These are phyloP conservation scores for Glaucopsyche alexis DNA, from an alignment of 2,888 invertebrate species.

Conservation along the genomic window DNA sequence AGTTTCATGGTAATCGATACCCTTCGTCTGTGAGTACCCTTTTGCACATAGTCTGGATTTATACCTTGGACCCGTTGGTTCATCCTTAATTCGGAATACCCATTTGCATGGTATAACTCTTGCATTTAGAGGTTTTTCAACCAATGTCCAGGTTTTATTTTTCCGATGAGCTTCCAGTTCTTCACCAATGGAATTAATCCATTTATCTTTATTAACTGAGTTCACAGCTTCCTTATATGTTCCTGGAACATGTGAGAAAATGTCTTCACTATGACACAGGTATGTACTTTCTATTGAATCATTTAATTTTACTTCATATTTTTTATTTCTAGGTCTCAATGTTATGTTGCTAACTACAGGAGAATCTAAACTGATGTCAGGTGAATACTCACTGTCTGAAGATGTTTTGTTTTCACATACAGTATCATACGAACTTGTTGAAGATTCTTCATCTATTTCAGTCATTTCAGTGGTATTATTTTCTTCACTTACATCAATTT, in stretches of 20 bases:
- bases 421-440: background rate
- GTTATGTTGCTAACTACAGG: background rate
- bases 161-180: constrained; percentile 11
- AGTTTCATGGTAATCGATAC: constrained; percentile 8
- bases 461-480: too few species aligned
- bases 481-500: too few species aligned
- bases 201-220: background rate
- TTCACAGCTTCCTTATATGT: background rate
- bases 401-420: background rate
- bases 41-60: too few species aligned
- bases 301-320: background rate
- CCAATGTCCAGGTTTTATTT: constrained; percentile 19
- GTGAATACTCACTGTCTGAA: background rate
- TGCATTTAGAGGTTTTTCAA: too few species aligned
- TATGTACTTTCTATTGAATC: background rate
- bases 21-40: too few species aligned
- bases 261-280: background rate
- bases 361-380: background rate
- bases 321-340: constrained; percentile 9
- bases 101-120: too few species aligned
- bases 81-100: too few species aligned
- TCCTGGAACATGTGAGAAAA: background rate
- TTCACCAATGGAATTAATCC: background rate
- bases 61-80: too few species aligned
- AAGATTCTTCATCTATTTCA: background rate